Base-by-base conservation (phyloP, 1,140 invertebrate species). In the Plodia interpunctella region DNA sequence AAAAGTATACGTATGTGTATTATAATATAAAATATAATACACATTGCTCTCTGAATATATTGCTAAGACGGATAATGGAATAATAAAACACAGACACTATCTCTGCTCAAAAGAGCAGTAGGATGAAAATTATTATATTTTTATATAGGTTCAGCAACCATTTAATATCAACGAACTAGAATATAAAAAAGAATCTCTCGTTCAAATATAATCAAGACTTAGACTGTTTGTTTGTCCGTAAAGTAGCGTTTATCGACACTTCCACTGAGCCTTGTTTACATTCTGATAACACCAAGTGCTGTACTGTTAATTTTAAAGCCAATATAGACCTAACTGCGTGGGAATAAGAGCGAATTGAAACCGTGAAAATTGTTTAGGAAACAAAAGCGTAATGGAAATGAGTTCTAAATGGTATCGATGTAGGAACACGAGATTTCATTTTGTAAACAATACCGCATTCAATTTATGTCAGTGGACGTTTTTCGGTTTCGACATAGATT, bases 161-260 rank as follows among this genome's bases (percentile, higher is more conserved):
- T 44, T n/a, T 5, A 44, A 44, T 44, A 15, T 44, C 2, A 13
- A 15, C n/a, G 38, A 15, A 15, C 38, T 44, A 44, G 15, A 32
- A 32, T 32, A 15, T 44, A 44, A 15, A 38, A 38, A n/a, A 44
- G 15, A 44, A 44, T 44, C 15, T 15, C n/a, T 44, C 13, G 13
- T 15, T 15, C 38, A 44, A 44, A 44, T 44, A 44, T 44, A 44
- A 44, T 44, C 38, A 44, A 10, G 38, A 44, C 13, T 15, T 35
- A 35, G 30, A 9, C 30, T 44, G 38, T 44, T 44, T 44, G 38
- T 44, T 44, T 44, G 38, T 44, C 38, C 38, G 38, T 44, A 44
- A 44, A 44, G 15, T 44, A 17, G 38, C 38, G 38, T 44, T 44
- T 44, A 44, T 44, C 38, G 38, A 44, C 38, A 44, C 38, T 44